Conservation (phyloP, 2,797 vertebrate genomes). For the Vespertilio murinus region DNA sequence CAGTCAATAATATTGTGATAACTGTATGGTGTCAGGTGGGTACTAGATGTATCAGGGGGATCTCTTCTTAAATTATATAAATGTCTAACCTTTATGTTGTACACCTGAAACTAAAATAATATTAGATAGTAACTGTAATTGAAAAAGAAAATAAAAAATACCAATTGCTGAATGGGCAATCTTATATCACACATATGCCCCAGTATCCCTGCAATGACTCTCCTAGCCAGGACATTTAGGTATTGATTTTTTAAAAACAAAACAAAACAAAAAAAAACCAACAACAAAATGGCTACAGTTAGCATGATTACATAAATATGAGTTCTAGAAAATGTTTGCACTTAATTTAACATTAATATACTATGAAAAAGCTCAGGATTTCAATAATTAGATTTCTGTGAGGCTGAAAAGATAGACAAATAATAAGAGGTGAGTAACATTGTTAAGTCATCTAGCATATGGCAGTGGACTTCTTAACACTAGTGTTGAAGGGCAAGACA, state of each 20-base stretch:
- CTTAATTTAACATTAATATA: conserved; percentile 12
- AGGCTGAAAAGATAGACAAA: background rate
- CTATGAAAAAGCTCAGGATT: conserved; percentile 4
- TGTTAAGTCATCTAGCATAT: background rate
- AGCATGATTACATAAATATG: conserved; percentile 47
- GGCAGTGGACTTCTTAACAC: background rate
- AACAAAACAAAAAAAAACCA: no score
- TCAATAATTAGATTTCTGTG: background rate
- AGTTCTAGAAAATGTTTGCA: background rate
- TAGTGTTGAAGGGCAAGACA: background rate
- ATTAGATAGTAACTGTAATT: background rate
- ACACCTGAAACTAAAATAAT: background rate
- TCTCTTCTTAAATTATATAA: background rate
- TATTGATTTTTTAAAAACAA: conserved; percentile 37
- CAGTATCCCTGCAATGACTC: background rate
- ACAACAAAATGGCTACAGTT: background rate
- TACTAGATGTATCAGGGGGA: background rate
- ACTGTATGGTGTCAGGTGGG: background rate
- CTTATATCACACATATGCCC: background rate
- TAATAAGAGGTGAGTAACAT: background rate
- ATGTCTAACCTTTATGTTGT: background rate
- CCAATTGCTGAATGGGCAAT: background rate
- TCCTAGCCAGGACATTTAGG: conserved; percentile 10
- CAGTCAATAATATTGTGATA: background rate
- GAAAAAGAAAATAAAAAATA: background rate